Base-by-base conservation (phyloP, 1,140 invertebrate genomes). In the Monomorium pharaonis region DNA sequence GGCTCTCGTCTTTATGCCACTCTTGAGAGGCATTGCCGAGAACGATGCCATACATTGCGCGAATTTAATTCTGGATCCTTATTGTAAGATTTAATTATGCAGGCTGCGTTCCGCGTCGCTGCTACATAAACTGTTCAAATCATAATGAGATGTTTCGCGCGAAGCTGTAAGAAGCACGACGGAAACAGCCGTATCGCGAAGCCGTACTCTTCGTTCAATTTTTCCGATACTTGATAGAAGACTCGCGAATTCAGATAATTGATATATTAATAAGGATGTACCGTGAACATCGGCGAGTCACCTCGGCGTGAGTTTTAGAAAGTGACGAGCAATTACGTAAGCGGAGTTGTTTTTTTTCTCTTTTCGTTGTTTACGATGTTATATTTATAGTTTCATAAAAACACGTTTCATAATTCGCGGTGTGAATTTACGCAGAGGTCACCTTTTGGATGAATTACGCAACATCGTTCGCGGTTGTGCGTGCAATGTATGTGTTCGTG, bases 41-140 rank as follows among this genome's bases (percentile, higher is more conserved):
- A 70, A 56, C 37, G 30, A 18, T 24, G 51, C 37, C 65, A 51
- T 81, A 81, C 37, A 37, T 81, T 47, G 51, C 49, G 65, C 65
- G 24, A 83, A 74, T 83, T 83, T 74, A 72, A 83, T 83, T 83
- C 51, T 24, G 67, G 18, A 74, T 42, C 78, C 67, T 74, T 83
- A 83, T 83, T 70, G 37, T 70, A 70, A 37, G 24, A 83, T 56
- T 83, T 83, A 83, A 83, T 83, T 83, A 74, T 74, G 56, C 67
- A 33, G 51, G n/a, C n/a, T n/a, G n/a, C n/a, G 4, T 24, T 3
- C 14, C 12, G 37, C 65, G 60, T 67, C 30, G 2, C n/a, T 49
- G 21, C 12, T 30, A 37, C 18, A 69, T 70, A 49, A 70, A 70
- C 56, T 16, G 56, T 70, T 70, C 63, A 70, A 56, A 42, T 18